These are phyloP conservation scores for Carollia perspicillata DNA, from an alignment of 2,113 vertebrate species.

Conservation along the genomic window DNA sequence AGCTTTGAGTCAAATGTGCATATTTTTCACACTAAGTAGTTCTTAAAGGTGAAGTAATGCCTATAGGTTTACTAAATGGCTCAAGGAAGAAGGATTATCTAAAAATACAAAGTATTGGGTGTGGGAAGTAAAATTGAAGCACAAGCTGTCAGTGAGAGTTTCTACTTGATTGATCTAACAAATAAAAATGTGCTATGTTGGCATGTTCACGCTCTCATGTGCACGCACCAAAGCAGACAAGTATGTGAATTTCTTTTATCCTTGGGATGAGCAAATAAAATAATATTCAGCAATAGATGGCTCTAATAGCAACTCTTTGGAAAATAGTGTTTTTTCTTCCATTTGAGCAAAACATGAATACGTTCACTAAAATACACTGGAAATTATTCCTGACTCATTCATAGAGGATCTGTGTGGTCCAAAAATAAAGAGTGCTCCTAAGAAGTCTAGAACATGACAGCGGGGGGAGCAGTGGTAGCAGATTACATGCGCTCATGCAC, in stretches of 20 bases:
- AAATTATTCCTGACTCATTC: constrained; percentile 54
- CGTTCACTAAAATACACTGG: constrained; percentile 57
- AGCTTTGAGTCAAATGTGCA: constrained; percentile 6
- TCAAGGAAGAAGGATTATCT: background rate
- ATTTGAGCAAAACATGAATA: constrained; percentile 19
- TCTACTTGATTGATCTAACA: background rate
- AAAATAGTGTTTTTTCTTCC: background rate
- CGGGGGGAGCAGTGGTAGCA: constrained; percentile 3
- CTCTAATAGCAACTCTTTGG: background rate
- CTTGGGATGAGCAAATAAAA: background rate
- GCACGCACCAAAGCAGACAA: background rate
- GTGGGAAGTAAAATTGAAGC: constrained; percentile 33
- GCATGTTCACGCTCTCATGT: background rate
- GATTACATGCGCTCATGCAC: background rate
- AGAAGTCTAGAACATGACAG: constrained; percentile 41
- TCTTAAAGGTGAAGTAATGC: constrained; percentile 30
- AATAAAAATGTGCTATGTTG: background rate
- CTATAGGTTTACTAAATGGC: background rate
- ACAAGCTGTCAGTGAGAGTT: background rate
- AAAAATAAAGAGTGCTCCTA: constrained; percentile 43
- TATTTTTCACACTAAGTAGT: background rate
- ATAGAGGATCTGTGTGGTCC: constrained; percentile 35
- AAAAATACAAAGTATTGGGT: background rate
- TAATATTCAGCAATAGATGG: background rate
- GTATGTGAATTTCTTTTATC: background rate